Evolutionary conservation across 2,113 vertebrate species (phyloP).

Genomic region (Proteles cristata): DNA sequence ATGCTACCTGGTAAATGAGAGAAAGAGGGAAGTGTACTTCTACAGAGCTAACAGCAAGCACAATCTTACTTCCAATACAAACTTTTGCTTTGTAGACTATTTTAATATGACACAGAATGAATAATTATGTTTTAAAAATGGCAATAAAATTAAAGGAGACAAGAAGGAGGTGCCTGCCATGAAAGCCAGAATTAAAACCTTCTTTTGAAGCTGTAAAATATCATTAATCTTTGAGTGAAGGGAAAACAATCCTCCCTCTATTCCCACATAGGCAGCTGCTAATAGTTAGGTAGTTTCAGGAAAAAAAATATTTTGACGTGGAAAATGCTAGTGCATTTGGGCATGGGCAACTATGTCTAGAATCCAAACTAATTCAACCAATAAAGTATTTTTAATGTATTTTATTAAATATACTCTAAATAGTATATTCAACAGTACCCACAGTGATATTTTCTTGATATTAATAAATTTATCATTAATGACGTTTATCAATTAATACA

Average conservation of each 20-base stretch:
- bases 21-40: slow-evolving; percentile 1
- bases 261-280: slow-evolving; percentile 78
- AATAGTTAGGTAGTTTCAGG: slow-evolving; percentile 74
- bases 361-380: slow-evolving; percentile 61
- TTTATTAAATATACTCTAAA: slow-evolving; percentile 42
- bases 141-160: slow-evolving; percentile 76
- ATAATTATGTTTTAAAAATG: slow-evolving; percentile 72
- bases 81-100: slow-evolving; percentile 22
- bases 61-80: slow-evolving; percentile 54
- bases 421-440: neutral
- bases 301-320: slow-evolving; percentile 74
- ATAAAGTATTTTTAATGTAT: slow-evolving; percentile 39
- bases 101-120: slow-evolving; percentile 53
- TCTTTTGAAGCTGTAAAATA: slow-evolving; percentile 79
- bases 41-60: slow-evolving; percentile 17
- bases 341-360: slow-evolving; percentile 48
- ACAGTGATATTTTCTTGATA: slow-evolving; percentile 3
- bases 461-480: no score
- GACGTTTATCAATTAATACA: no score
- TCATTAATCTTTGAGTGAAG: slow-evolving; percentile 77
- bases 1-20: slow-evolving; percentile 28
- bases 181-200: slow-evolving; percentile 66
- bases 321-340: slow-evolving; percentile 67
- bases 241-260: slow-evolving; percentile 71
- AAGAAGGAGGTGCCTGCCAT: slow-evolving; percentile 65